Evolutionary conservation across 1,140 invertebrate genomes (phyloP).

Genomic region (Propsilocerus akamusi): DNA sequence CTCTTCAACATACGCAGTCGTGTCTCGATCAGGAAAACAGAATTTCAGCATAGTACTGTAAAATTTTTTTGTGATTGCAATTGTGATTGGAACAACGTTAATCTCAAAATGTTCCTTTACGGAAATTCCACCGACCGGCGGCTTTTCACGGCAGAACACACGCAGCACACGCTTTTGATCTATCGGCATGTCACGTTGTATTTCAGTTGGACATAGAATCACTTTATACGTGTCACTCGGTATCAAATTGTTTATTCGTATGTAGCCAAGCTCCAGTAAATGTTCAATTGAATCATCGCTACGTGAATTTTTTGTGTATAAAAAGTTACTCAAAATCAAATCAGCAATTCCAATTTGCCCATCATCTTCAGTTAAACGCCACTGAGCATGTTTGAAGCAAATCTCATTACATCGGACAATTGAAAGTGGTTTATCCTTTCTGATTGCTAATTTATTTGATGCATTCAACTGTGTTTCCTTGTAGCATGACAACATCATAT

Average conservation of each 20-base stretch:
- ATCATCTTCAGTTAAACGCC: slow-evolving; percentile 92
- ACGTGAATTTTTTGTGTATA: slow-evolving; percentile 93
- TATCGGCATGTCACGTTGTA: slow-evolving; percentile 76
- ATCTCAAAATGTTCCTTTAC: slow-evolving; percentile 98
- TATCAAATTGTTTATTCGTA: slow-evolving; percentile 85
- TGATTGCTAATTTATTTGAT: slow-evolving; percentile 17
- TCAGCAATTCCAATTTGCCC: slow-evolving; percentile 95
- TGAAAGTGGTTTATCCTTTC: slow-evolving; percentile 46
- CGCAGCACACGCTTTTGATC: slow-evolving; percentile 68
- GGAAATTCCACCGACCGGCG: slow-evolving; percentile 89
- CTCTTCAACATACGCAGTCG: slow-evolving; percentile 42
- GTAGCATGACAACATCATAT: slow-evolving; percentile 77
- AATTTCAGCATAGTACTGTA: slow-evolving; percentile 96
- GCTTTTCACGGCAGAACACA: slow-evolving; percentile 77
- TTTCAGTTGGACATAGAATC: slow-evolving; percentile 72
- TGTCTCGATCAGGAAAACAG: slow-evolving; percentile 94
- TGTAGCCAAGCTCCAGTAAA: slow-evolving; percentile 89
- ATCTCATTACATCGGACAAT: slow-evolving; percentile 87
- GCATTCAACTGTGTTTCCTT: slow-evolving; percentile 62
- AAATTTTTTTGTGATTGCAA: slow-evolving; percentile 92
- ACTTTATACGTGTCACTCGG: slow-evolving; percentile 90
- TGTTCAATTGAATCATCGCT: slow-evolving; percentile 96
- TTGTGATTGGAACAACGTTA: slow-evolving; percentile 82
- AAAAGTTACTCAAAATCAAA: slow-evolving; percentile 85
- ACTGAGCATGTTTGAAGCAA: slow-evolving; percentile 97